phyloP scores from a whole-genome alignment of 2,113 vertebrate genomes.

The Puntigrus tetrazona region DNA sequence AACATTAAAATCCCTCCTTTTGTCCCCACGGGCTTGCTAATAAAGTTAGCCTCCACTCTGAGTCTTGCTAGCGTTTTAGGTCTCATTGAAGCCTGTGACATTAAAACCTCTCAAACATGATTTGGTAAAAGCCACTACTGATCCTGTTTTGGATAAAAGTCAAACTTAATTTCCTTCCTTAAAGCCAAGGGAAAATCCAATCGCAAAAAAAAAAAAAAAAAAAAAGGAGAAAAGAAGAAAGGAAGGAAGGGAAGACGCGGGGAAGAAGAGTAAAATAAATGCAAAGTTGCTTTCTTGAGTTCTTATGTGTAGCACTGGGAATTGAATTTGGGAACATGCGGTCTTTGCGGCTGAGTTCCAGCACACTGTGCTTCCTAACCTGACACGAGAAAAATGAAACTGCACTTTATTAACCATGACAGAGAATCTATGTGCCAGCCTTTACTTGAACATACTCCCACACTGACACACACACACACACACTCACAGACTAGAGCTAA shows the following conservation, averaged over 20 bases:
- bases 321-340: constrained; percentile 40
- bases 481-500: background rate
- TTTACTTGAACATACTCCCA: background rate
- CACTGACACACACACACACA: background rate
- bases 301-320: constrained; percentile 19
- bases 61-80: constrained; percentile 69
- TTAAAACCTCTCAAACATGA: constrained; percentile 78
- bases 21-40: constrained; percentile 72
- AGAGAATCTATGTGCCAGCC: constrained; percentile 26
- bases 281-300: constrained; percentile 41
- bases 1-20: constrained; percentile 62
- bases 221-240: constrained; percentile 22
- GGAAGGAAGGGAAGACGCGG: constrained; percentile 16
- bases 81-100: constrained; percentile 72
- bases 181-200: constrained; percentile 67
- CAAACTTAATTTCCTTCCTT: constrained; percentile 76
- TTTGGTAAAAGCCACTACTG: constrained; percentile 75
- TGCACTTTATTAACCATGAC: constrained; percentile 41
- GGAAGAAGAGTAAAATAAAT: constrained; percentile 35
- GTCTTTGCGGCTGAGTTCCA: constrained; percentile 26
- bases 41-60: constrained; percentile 72
- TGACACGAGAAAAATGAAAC: constrained; percentile 22
- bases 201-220: constrained; percentile 52
- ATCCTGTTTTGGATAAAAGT: constrained; percentile 76
- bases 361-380: constrained; percentile 1